phyloP scores from a whole-genome alignment of 1,140 invertebrate species.

The Eriocheir sinensis region DNA sequence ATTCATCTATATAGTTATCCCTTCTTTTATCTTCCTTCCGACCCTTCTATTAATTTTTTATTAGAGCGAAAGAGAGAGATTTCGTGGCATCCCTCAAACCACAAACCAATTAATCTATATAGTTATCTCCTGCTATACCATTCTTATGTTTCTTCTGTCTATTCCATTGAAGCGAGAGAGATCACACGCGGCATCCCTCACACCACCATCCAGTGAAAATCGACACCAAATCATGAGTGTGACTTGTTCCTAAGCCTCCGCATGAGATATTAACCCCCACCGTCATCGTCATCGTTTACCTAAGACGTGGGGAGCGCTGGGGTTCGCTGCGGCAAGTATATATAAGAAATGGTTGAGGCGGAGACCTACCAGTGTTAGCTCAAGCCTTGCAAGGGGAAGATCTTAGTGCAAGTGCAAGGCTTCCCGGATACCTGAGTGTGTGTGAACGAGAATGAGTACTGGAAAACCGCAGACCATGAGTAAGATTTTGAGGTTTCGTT shows the following conservation, averaged over 20 bases:
- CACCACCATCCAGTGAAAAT: no score
- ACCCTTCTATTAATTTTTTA: no score
- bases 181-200: neutral
- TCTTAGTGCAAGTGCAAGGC: neutral
- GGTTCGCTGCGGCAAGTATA: neutral
- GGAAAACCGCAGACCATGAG: neutral
- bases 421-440: neutral
- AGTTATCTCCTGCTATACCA: neutral
- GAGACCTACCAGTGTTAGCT: neutral
- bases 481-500: neutral
- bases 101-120: neutral
- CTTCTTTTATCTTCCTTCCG: no score
- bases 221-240: neutral
- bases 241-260: neutral
- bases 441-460: neutral
- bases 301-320: neutral
- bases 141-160: neutral
- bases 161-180: neutral
- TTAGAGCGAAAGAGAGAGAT: conserved; percentile 35
- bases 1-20: no score
- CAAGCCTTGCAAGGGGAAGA: neutral
- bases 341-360: neutral
- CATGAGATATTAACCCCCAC: neutral
- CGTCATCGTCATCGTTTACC: neutral
- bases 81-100: neutral